A percentile compares a stretch with the other conserved stretches of the same genome.
These are phyloP conservation scores for Meloidogyne floridensis DNA, from an alignment of 1,140 invertebrate genomes.

Conservation along the genomic window DNA sequence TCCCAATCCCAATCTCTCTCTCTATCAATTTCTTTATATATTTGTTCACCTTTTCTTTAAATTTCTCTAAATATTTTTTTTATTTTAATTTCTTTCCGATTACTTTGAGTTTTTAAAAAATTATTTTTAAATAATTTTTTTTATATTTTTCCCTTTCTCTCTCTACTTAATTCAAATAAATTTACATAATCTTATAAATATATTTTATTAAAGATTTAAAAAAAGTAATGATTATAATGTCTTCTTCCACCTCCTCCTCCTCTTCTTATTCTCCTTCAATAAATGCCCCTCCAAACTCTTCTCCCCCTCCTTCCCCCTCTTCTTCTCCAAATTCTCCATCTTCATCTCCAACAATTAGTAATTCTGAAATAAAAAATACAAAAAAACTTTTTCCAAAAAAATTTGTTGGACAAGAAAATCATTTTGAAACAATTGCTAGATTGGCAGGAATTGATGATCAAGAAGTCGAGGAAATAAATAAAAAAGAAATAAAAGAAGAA, in stretches of 20 bases:
- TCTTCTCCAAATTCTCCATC: background rate
- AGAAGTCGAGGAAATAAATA: background rate
- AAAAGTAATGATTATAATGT: background rate
- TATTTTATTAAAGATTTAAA: background rate
- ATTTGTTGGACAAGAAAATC: background rate
- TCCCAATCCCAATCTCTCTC: background rate
- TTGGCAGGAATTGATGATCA: background rate
- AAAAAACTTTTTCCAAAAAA: background rate
- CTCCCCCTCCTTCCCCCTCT: background rate
- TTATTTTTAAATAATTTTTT: background rate
- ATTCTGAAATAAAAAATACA: background rate
- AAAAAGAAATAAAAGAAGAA: background rate
- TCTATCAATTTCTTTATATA: background rate
- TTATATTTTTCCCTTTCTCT: background rate
- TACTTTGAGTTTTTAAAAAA: conserved; percentile 2
- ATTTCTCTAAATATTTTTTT: background rate
- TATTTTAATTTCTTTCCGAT: background rate
- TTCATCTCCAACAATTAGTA: background rate
- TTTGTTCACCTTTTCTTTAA: conserved; percentile 8
- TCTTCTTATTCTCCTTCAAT: background rate
- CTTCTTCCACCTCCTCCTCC: background rate
- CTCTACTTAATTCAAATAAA: background rate
- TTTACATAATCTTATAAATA: background rate
- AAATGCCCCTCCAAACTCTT: background rate
- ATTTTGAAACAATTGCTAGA: conserved; percentile 3